Conservation (phyloP, 2,797 vertebrate species). For the Orientallactaga sibirica region DNA sequence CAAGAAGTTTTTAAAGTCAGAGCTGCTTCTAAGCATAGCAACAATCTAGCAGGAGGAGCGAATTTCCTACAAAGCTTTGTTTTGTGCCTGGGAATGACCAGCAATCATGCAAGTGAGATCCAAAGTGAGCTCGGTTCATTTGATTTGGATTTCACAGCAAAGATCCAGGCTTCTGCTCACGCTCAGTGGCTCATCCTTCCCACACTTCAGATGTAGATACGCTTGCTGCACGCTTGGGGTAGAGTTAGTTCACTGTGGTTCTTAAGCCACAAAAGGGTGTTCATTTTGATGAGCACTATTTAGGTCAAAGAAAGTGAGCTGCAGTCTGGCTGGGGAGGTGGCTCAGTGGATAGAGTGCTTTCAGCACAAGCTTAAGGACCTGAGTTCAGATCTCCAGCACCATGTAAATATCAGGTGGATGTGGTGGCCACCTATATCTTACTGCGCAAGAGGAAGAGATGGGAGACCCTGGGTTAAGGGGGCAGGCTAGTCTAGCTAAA, state of each 20-base stretch:
- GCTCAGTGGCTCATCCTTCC: neutral
- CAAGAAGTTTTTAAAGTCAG: constrained; percentile 59
- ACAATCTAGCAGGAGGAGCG: constrained; percentile 7
- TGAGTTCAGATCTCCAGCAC: too few species aligned
- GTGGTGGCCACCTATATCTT: too few species aligned
- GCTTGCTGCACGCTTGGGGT: rapidly evolving
- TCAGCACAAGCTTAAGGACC: too few species aligned
- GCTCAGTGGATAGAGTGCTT: too few species aligned
- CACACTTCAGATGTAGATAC: neutral
- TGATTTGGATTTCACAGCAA: constrained; percentile 24
- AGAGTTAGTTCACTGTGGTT: neutral
- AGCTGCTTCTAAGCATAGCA: constrained; percentile 35
- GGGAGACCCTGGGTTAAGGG: too few species aligned
- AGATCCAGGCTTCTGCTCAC: neutral
- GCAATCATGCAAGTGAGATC: constrained; percentile 35
- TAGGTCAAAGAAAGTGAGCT: neutral
- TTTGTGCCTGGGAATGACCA: constrained; percentile 32
- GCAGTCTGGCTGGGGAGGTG: too few species aligned
- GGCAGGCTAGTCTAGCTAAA: too few species aligned
- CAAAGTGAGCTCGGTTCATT: neutral
- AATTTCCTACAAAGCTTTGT: constrained; percentile 34
- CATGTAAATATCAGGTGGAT: too few species aligned
- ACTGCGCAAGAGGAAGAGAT: too few species aligned
- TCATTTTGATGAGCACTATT: neutral
- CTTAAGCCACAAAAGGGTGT: neutral